Evolutionary conservation across 2,113 vertebrate species (phyloP).

Genomic region (Nyctereutes procyonoides): DNA sequence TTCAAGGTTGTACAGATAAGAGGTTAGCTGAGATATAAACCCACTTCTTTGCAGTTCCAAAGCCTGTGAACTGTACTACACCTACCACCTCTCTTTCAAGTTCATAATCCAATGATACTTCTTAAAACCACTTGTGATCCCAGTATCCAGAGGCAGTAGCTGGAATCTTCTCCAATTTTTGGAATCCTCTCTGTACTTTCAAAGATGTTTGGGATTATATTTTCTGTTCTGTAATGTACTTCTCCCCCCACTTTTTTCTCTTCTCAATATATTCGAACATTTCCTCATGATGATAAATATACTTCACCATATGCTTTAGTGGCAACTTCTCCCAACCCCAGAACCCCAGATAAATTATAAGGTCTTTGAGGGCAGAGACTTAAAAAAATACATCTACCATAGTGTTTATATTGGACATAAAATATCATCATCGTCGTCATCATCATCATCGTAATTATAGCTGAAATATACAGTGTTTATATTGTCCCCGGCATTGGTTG

Average conservation of each 20-base stretch:
- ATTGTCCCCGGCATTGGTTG: neutral
- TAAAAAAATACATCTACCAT: neutral
- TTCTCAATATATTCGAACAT: neutral
- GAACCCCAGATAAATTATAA: constrained; percentile 9
- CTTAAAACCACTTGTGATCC: constrained; percentile 24
- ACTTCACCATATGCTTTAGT: neutral
- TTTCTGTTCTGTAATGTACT: neutral
- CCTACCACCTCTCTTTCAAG: neutral
- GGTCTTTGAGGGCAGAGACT: neutral
- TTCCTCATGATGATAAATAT: neutral
- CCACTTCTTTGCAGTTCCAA: neutral
- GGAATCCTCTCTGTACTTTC: neutral
- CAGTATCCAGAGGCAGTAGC: neutral
- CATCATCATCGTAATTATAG: neutral
- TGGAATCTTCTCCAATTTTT: constrained; percentile 31
- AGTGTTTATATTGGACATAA: neutral
- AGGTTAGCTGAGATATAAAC: neutral
- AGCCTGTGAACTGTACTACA: neutral
- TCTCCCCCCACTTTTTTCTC: neutral
- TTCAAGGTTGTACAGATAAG: neutral
- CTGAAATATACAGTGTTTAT: constrained; percentile 33
- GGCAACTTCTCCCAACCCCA: neutral
- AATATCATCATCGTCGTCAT: too few species aligned
- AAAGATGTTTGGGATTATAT: neutral
- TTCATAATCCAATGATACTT: neutral